Evolutionary conservation across 1,140 invertebrate species (phyloP).

Genomic region (Drosophila lini): DNA sequence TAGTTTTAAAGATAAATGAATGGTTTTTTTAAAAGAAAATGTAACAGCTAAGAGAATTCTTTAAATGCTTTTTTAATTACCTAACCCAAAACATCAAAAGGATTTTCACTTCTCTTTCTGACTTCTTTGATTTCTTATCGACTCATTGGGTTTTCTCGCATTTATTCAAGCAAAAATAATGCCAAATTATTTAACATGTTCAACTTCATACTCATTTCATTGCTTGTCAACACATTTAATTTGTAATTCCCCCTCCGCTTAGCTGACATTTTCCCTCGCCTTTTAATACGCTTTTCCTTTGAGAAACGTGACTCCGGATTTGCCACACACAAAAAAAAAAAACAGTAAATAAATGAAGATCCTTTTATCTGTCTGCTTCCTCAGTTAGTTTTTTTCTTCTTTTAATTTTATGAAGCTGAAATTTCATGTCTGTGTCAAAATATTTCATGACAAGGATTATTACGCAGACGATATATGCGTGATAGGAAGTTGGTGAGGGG

Average conservation of each 20-base stretch:
- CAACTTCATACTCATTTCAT: background rate
- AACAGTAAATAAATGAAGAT: constrained; percentile 16
- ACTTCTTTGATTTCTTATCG: constrained; percentile 5
- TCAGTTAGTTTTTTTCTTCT: background rate
- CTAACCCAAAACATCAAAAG: background rate
- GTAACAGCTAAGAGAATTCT: background rate
- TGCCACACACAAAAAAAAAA: background rate
- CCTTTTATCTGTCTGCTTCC: constrained; percentile 12
- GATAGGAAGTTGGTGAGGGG: constrained; percentile 28
- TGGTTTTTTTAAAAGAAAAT: background rate
- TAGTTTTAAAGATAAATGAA: background rate
- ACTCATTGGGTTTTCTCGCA: constrained; percentile 4
- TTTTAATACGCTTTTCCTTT: constrained; percentile 27
- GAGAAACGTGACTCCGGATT: constrained; percentile 36
- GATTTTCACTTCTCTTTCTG: background rate
- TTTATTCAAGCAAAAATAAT: background rate
- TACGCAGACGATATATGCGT: constrained; percentile 59
- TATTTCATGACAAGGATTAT: constrained; percentile 75
- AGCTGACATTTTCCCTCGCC: constrained; percentile 8
- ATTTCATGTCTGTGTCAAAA: constrained; percentile 49
- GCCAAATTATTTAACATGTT: constrained; percentile 1
- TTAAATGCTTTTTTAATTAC: background rate
- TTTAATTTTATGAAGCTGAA: constrained; percentile 28
- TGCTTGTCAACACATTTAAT: constrained; percentile 26
- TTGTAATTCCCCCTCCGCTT: constrained; percentile 18